Evolutionary conservation across 2,888 invertebrate species (phyloP).

Genomic region (Chymomyza caudatula): DNA sequence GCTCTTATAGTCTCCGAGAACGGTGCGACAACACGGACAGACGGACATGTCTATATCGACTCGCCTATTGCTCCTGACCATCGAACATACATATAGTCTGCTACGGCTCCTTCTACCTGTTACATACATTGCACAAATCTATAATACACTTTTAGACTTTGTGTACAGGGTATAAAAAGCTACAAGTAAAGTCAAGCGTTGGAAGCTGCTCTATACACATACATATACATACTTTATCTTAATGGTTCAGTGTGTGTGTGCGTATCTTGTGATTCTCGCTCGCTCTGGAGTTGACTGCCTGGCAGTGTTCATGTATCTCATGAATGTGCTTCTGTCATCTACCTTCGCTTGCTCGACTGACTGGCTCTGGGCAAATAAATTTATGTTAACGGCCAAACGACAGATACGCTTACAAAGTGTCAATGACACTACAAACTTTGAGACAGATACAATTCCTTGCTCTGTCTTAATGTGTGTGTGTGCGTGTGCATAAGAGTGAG

Average conservation of each 20-base stretch:
- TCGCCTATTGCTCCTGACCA: too few relatives aligned
- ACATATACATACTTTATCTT: constrained; percentile 4
- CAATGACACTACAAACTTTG: constrained; percentile 10
- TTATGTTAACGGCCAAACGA: constrained; percentile 9
- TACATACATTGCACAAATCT: too few relatives aligned
- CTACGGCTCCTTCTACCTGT: too few relatives aligned
- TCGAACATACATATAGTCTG: too few relatives aligned
- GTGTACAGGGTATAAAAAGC: too few relatives aligned
- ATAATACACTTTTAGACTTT: too few relatives aligned
- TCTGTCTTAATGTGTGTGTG: neutral
- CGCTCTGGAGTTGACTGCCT: neutral
- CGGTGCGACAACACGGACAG: too few relatives aligned
- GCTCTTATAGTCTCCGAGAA: too few relatives aligned
- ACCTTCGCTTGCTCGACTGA: neutral
- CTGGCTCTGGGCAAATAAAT: constrained; percentile 9
- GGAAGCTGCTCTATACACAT: neutral
- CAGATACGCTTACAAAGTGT: constrained; percentile 4
- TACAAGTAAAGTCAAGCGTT: neutral
- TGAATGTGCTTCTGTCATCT: neutral
- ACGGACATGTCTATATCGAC: too few relatives aligned
- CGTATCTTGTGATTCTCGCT: neutral
- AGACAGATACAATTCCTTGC: neutral
- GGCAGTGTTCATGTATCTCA: neutral
- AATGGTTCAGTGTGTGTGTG: constrained; percentile 1
- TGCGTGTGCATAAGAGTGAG: neutral